phyloP scores from a whole-genome alignment of 2,888 invertebrate genomes.

The Tachina lurida region DNA sequence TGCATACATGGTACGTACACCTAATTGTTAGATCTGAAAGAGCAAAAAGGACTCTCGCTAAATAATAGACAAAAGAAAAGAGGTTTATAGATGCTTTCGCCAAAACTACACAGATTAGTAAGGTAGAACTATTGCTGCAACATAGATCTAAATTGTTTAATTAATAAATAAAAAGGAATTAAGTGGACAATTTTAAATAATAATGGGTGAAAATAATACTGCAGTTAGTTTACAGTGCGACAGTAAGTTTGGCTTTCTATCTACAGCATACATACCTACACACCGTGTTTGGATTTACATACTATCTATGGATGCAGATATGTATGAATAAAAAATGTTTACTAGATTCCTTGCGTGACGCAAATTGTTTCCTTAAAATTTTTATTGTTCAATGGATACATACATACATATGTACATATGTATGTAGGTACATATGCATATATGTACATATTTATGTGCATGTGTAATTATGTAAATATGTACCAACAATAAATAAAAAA shows the following conservation, averaged over 20 bases:
- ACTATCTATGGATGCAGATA: background rate
- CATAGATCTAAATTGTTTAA: slow-evolving; percentile 52
- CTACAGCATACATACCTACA: background rate
- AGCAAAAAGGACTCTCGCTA: slow-evolving; percentile 69
- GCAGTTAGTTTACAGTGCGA: slow-evolving; percentile 59
- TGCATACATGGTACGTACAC: background rate
- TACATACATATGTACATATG: background rate
- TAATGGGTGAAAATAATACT: slow-evolving; percentile 46
- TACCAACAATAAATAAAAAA: no score
- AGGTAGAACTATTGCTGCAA: slow-evolving; percentile 60
- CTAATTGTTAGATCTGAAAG: slow-evolving; percentile 68
- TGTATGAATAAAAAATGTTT: no score
- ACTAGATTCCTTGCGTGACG: no score
- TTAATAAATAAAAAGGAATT: slow-evolving; percentile 10
- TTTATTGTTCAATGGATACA: background rate
- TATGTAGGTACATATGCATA: background rate
- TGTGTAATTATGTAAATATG: background rate
- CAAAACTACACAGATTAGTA: slow-evolving; percentile 59
- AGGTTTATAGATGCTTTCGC: slow-evolving; percentile 60
- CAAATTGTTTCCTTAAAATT: background rate
- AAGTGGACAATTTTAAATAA: slow-evolving; percentile 7
- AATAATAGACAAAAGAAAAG: slow-evolving; percentile 45
- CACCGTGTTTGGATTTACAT: background rate
- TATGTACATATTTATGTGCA: no score
- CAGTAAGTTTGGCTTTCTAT: slow-evolving; percentile 55